Percentiles rank a stretch among this genome's conserved stretches.
Evolutionary conservation across 2,888 invertebrate species (phyloP).

Genomic region (Gerris lacustris): DNA sequence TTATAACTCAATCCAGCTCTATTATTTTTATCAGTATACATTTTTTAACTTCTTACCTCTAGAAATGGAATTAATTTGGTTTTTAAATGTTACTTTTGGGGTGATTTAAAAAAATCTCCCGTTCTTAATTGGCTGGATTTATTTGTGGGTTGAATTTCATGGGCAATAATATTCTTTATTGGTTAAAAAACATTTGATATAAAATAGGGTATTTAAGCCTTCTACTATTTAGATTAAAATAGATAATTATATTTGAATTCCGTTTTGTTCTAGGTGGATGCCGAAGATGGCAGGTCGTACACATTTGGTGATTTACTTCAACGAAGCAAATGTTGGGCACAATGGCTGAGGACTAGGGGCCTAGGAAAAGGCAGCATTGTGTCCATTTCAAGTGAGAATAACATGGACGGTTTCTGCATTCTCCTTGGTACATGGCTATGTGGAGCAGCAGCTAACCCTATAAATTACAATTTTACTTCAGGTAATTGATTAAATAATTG

Average conservation of each 20-base stretch:
- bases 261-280: background rate
- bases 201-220: background rate
- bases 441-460: conserved; percentile 5
- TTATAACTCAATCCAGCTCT: too few relatives aligned
- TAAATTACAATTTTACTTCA: conserved; percentile 8
- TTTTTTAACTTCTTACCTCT: too few relatives aligned
- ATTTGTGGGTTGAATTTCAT: too few relatives aligned
- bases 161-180: too few relatives aligned
- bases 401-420: background rate
- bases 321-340: background rate
- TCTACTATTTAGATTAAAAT: background rate
- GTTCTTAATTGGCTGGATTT: too few relatives aligned
- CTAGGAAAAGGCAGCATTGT: conserved; percentile 8
- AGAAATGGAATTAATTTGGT: too few relatives aligned
- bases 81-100: too few relatives aligned
- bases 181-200: too few relatives aligned
- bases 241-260: background rate
- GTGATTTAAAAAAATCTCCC: too few relatives aligned
- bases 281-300: background rate
- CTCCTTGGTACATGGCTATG: conserved; percentile 13
- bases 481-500: background rate
- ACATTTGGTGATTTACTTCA: conserved; percentile 9
- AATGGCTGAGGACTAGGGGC: background rate
- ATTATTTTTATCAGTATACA: too few relatives aligned
- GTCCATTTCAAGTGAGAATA: background rate